Percentiles rank a stretch among this genome's conserved stretches.
phyloP scores from a whole-genome alignment of 2,888 invertebrate species.

The Charanyca ferruginea region DNA sequence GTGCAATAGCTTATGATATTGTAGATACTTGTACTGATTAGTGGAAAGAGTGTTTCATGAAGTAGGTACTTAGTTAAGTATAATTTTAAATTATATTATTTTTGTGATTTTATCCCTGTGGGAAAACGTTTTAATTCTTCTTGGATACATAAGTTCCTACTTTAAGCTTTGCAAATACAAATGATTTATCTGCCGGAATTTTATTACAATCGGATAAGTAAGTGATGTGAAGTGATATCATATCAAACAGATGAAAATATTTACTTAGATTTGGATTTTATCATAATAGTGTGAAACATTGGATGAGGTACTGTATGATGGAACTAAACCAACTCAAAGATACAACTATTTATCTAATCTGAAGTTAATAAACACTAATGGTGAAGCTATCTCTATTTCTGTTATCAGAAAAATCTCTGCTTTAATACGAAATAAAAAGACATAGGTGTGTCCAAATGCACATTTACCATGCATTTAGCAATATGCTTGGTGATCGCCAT shows the following conservation, averaged over 20 bases:
- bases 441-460: too few relatives aligned
- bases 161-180: too few relatives aligned
- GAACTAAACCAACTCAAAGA: not conserved
- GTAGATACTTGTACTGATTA: too few relatives aligned
- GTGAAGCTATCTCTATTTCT: not conserved
- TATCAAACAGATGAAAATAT: constrained; percentile 1
- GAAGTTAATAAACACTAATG: not conserved
- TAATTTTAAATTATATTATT: not conserved
- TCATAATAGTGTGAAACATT: not conserved
- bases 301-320: not conserved
- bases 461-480: not conserved
- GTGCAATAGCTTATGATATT: too few relatives aligned
- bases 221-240: not conserved
- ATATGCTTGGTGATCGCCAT: not conserved
- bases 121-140: not conserved
- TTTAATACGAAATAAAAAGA: not conserved
- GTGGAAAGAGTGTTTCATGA: too few relatives aligned
- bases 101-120: not conserved
- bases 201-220: not conserved
- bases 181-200: not conserved
- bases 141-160: not conserved
- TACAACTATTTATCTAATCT: constrained; percentile 6
- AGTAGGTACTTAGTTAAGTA: too few relatives aligned
- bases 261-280: not conserved
- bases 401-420: constrained; percentile 1